phyloP scores from a whole-genome alignment of 2,888 invertebrate genomes.

The Minunthozetes semirufus region DNA sequence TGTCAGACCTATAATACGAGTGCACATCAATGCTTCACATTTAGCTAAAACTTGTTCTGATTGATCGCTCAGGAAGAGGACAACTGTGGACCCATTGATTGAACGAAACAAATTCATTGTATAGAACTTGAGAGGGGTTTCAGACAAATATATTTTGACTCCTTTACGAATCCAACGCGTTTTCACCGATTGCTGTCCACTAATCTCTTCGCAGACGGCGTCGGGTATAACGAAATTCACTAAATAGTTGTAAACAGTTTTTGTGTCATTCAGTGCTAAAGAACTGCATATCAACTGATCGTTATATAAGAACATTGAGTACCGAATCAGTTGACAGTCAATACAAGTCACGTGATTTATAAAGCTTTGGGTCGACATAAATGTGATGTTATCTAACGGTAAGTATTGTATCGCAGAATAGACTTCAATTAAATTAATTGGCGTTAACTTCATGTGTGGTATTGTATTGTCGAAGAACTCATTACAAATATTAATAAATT shows the following conservation, averaged over 20 bases:
- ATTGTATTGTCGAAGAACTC: conserved; percentile 34
- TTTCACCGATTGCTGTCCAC: conserved; percentile 27
- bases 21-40: conserved; percentile 33
- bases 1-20: conserved; percentile 30
- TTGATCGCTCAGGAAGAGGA: background rate
- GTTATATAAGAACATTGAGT: conserved; percentile 36
- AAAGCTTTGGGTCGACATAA: conserved; percentile 36
- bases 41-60: conserved; percentile 25
- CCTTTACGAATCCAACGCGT: conserved; percentile 33
- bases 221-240: conserved; percentile 36
- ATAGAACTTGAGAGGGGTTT: background rate
- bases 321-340: conserved; percentile 32
- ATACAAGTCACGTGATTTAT: conserved; percentile 35
- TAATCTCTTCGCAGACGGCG: conserved; percentile 37
- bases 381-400: conserved; percentile 34
- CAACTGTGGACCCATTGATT: conserved; percentile 35
- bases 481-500: conserved; percentile 25
- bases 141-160: conserved; percentile 29
- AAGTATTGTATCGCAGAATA: conserved; percentile 37
- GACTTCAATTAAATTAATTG: conserved; percentile 37
- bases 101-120: conserved; percentile 36
- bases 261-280: conserved; percentile 34
- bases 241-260: conserved; percentile 37
- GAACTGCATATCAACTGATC: conserved; percentile 37
- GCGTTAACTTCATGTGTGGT: conserved; percentile 30